Conservation (phyloP, 2,888 invertebrate genomes). For the Caenorhabditis angaria region DNA sequence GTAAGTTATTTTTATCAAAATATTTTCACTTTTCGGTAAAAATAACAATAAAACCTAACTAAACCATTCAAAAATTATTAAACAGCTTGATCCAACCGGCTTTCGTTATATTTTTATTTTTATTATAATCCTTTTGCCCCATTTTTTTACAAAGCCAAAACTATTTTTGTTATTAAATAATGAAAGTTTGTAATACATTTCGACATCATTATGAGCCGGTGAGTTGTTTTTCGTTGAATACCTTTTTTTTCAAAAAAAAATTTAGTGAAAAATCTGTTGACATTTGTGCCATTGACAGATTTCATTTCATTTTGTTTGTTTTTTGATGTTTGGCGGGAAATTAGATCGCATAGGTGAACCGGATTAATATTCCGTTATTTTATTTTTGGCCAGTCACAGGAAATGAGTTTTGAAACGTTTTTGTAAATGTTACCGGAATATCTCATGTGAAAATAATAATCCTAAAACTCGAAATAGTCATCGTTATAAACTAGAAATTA, state of each 20-base stretch:
- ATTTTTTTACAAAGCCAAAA: background rate
- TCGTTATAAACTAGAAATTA: too few relatives aligned
- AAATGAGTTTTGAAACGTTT: too few relatives aligned
- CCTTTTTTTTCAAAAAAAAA: too few relatives aligned
- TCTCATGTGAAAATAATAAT: too few relatives aligned
- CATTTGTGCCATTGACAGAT: slow-evolving; percentile 4
- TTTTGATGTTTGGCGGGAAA: slow-evolving; percentile 1
- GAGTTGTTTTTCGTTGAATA: background rate
- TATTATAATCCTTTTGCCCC: slow-evolving; percentile 1
- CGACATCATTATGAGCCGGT: slow-evolving; percentile 1
- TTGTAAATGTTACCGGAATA: too few relatives aligned
- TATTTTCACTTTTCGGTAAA: background rate
- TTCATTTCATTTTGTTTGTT: background rate
- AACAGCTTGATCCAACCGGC: background rate
- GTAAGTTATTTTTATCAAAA: background rate
- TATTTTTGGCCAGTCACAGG: too few relatives aligned
- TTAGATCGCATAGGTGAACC: too few relatives aligned
- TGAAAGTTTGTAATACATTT: background rate
- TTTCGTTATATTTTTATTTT: background rate
- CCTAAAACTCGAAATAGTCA: too few relatives aligned
- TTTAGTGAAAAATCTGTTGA: background rate
- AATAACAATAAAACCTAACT: background rate
- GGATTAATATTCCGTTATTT: too few relatives aligned
- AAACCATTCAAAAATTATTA: too few relatives aligned
- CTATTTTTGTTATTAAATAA: background rate